Percentiles rank a stretch among this genome's conserved stretches.
phyloP scores from a whole-genome alignment of 2,888 invertebrate species.

The Prionchulus punctatus region DNA sequence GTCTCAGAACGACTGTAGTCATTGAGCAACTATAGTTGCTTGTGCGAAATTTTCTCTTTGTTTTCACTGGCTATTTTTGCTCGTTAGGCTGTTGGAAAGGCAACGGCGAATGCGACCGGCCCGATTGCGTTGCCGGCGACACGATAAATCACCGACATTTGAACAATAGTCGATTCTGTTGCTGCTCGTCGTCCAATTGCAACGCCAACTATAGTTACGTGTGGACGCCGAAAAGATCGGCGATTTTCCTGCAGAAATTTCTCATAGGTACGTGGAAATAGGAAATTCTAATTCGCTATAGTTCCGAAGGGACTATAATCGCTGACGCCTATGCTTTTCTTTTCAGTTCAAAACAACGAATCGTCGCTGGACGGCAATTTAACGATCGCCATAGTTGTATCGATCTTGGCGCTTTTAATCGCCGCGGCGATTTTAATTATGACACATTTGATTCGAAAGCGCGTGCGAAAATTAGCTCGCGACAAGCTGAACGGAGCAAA shows the following conservation, averaged over 20 bases:
- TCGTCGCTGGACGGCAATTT: too few species aligned
- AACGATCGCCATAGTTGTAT: not conserved
- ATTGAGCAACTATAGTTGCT: not conserved
- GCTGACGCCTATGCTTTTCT: not conserved
- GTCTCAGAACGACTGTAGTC: not conserved
- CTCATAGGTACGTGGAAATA: too few species aligned
- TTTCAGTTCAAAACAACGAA: too few species aligned
- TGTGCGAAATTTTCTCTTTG: not conserved
- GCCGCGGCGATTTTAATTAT: not conserved
- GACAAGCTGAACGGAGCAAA: not conserved
- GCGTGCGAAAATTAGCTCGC: not conserved
- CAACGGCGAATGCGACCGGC: not conserved
- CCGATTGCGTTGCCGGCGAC: constrained; percentile 2
- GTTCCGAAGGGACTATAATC: too few species aligned
- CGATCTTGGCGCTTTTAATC: not conserved
- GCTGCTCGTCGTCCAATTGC: not conserved
- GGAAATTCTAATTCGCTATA: too few species aligned
- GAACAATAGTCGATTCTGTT: constrained; percentile 4
- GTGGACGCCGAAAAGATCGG: not conserved
- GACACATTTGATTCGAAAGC: not conserved
- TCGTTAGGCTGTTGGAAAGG: constrained; percentile 9
- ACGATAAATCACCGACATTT: not conserved
- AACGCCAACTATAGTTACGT: constrained; percentile 1
- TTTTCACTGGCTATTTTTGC: constrained; percentile 11
- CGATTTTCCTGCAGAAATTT: too few species aligned